Conservation (phyloP, 2,888 invertebrate species). For the Oligia strigilis region DNA sequence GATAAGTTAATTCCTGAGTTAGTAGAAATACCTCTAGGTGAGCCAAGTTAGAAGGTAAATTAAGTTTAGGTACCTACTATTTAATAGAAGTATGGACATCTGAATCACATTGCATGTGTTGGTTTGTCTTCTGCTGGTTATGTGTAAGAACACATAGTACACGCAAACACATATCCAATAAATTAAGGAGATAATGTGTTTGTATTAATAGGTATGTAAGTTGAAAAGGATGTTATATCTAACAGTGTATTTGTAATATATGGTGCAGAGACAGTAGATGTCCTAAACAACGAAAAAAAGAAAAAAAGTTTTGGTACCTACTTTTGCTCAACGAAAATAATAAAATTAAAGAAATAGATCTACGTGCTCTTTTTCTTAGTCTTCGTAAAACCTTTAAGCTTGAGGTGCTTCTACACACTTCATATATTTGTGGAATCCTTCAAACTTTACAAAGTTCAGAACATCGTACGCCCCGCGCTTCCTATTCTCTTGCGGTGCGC, state of each 20-base stretch:
- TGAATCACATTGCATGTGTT: neutral
- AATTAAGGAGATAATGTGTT: no score
- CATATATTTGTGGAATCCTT: constrained; percentile 33
- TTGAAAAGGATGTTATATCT: no score
- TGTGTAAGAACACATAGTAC: no score
- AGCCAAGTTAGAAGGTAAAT: constrained; percentile 15
- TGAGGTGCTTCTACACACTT: neutral
- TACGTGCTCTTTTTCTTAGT: constrained; percentile 11
- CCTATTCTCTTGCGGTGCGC: constrained; percentile 23
- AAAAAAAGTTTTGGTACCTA: no score
- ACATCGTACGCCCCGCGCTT: neutral
- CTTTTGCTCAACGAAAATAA: no score
- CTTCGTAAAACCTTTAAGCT: constrained; percentile 6
- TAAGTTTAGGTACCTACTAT: neutral
- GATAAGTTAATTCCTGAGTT: constrained; percentile 16
- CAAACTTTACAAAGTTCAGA: constrained; percentile 33
- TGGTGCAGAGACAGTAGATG: no score
- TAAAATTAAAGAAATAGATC: neutral
- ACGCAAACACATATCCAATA: no score
- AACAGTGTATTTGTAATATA: no score
- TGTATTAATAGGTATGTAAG: no score
- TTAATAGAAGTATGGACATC: neutral
- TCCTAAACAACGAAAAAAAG: no score
- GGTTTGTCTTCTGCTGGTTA: no score
- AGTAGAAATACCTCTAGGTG: neutral